These are phyloP conservation scores for Emydura subglobosa DNA, from an alignment of 2,113 vertebrate genomes.

Conservation along the genomic window DNA sequence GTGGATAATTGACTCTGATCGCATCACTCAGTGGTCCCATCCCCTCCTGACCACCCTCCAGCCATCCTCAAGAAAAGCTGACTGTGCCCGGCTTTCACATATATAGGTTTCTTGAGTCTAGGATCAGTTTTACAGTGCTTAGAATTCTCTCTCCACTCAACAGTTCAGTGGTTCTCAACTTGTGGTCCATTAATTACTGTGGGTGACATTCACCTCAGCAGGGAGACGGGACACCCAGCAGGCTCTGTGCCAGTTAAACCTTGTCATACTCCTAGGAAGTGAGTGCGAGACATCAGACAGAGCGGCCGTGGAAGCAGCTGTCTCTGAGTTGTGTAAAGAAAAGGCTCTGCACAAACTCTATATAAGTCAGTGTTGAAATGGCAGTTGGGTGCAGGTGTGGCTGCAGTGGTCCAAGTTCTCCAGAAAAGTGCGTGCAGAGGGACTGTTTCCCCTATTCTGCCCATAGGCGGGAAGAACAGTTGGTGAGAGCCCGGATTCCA, in stretches of 20 bases:
- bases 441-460: neutral
- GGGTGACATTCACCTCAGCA: neutral
- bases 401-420: fast-evolving
- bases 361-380: neutral
- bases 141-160: neutral
- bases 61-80: neutral
- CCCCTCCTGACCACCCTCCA: neutral
- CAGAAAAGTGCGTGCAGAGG: neutral
- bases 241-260: neutral
- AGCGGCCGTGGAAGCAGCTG: neutral
- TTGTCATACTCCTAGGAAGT: neutral
- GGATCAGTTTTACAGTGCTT: neutral
- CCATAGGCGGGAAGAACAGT: fast-evolving
- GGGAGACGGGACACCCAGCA: neutral
- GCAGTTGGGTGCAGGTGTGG: fast-evolving
- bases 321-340: neutral
- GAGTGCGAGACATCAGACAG: neutral
- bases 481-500: fast-evolving
- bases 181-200: neutral
- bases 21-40: neutral
- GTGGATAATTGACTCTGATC: neutral
- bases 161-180: neutral
- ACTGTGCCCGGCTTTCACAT: neutral
- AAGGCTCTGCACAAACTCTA: neutral
- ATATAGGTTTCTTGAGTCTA: neutral